Evolutionary conservation across 1,140 invertebrate species (phyloP), one percentile per base, ranked within the genome.

Genomic region (Apolygus lucorum): DNA sequence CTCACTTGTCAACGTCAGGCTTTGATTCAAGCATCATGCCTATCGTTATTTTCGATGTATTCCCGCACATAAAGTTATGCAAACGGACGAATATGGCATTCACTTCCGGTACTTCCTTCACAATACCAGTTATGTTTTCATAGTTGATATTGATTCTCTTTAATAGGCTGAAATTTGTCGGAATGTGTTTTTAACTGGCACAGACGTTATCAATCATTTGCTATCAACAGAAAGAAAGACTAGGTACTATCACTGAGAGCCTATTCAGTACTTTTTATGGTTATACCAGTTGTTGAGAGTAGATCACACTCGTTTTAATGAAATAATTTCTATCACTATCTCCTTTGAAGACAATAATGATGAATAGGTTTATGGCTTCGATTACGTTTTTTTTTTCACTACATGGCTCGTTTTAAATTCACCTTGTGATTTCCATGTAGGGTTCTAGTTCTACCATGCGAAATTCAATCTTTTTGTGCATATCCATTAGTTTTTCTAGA

Each of bases 21-120:
- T 49, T 49, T 17, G 34, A 17, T 8, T 67, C 49, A 1, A 59
- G 17, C 1, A 59, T 28, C 63, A 67, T 67, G 28, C 54, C 63
- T 27, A 67, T 52, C 21, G 49, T 54, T 29, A 62, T 21, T 28
- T 62, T 71, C 17, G 26, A 27, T 67, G 26, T 26, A 62, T 71
- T 63, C 0, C 70, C 70, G 29, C 70, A 71, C 2, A 67, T 28
- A 29, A 71, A 71, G 28, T 66, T 28, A 28, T 71, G 54, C 1
- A 70, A 26, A 4, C 63, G 22, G n/a, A 68, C 22, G n/a, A 68
- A 68, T 62, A 68, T 67, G 13, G 54, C 69, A 52, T 70, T 26
- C 26, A 70, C 25, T 17, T 54, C 22, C 21, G 69, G 63, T 1
- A 62, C 28, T 29, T 65, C 59, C 26, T 52, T 54, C n/a, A 70